Evolutionary conservation across 2,797 vertebrate genomes (phyloP).

Genomic region (Fundulus diaphanus): DNA sequence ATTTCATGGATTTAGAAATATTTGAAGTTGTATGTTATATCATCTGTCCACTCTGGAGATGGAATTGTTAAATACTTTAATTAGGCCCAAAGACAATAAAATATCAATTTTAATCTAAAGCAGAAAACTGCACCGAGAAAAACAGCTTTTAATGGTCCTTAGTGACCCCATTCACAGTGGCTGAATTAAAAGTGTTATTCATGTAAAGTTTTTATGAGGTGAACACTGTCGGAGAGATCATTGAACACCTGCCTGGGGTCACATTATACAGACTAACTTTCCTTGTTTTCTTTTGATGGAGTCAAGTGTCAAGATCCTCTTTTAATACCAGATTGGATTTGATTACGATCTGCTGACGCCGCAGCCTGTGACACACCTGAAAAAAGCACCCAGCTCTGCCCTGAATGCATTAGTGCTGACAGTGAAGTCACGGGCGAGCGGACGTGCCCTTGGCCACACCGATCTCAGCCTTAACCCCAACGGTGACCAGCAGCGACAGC

Average conservation of each 20-base stretch:
- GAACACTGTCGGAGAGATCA: constrained; percentile 41
- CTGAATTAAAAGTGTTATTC: constrained; percentile 30
- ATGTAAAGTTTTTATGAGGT: constrained; percentile 58
- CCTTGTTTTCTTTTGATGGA: constrained; percentile 77
- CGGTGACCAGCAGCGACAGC: constrained; percentile 51
- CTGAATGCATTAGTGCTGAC: constrained; percentile 85
- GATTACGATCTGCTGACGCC: constrained; percentile 84
- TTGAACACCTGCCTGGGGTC: constrained; percentile 54
- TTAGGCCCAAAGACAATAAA: not conserved
- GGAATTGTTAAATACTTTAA: not conserved
- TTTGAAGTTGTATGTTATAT: not conserved
- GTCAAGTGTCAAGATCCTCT: constrained; percentile 85
- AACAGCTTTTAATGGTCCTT: constrained; percentile 21
- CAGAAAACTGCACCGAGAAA: constrained; percentile 12
- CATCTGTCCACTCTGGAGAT: not conserved
- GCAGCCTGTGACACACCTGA: constrained; percentile 78
- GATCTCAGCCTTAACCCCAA: constrained; percentile 60
- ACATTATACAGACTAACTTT: constrained; percentile 73
- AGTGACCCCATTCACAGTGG: constrained; percentile 29
- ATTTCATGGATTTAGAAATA: not conserved
- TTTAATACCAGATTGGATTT: constrained; percentile 87
- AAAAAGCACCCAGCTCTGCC: constrained; percentile 76
- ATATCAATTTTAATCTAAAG: not conserved
- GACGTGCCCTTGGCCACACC: constrained; percentile 78
- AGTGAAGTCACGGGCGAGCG: constrained; percentile 68